Base-by-base conservation (phyloP, 1,140 invertebrate genomes). In the Contarinia nasturtii region DNA sequence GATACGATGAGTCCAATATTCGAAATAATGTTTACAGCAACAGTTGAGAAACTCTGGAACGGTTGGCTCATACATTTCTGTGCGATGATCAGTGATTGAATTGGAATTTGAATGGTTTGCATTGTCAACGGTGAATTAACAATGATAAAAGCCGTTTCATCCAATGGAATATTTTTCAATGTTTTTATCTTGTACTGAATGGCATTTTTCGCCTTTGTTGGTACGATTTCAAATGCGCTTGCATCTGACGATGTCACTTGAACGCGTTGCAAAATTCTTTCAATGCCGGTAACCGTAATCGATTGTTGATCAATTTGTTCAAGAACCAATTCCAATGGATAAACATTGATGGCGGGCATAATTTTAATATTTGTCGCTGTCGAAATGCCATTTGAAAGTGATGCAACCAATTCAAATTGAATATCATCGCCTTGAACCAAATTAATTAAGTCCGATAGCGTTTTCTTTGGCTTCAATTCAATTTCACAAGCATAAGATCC, bases 291-390 rank as follows among this genome's bases (percentile, higher is more conserved):
- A 45, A 64, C 52, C 33, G 56, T 55, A 44, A 64, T 44, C 40
- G 59, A 59, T 45, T 61, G 59, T 17, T 61, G 46, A 33, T 55
- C 52, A n/a, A 59, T 41, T 43, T 61, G 53, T 21, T 45, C 50
- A 12, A 58, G 37, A 3, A 52, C 50, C 33, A 62, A 17, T 14
- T 50, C 42, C 18, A 55, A 52, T 21, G 58, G 52, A 20, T 46
- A 50, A 12, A 60, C 57, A 48, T 57, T 59, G 49, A 64, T 52
- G 20, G 59, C 61, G 2, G 61, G 61, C 36, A 60, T 55, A 37
- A 64, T 50, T 48, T 61, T 63, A 41, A 64, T 48, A n/a, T 55
- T 53, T 49, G 59, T 55, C n/a, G 51, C 54, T 50, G 60, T 59
- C 34, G 52, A 49, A 34, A 57, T 33, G n/a, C 61, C 61, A 49